A percentile compares a stretch with the other conserved stretches of the same genome.
phyloP scores from a whole-genome alignment of 1,140 invertebrate species.

The Drosophila azteca region DNA sequence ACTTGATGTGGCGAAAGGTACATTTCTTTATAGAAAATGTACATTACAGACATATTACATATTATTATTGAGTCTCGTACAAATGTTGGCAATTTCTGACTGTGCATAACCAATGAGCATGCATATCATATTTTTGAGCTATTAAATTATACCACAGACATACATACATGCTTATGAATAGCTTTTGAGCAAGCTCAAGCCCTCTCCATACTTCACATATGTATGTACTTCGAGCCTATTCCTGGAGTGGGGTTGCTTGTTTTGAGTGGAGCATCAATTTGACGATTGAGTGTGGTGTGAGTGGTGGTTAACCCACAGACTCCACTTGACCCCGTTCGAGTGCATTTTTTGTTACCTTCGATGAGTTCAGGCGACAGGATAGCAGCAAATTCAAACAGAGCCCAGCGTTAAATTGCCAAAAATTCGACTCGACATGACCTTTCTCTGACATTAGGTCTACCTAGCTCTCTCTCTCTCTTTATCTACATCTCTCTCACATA shows the following conservation, averaged over 20 bases:
- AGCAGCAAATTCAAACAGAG: conserved; percentile 42
- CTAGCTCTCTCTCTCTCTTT: background rate
- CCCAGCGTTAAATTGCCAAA: conserved; percentile 25
- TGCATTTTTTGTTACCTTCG: conserved; percentile 62
- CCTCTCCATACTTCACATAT: too few species aligned
- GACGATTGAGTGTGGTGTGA: background rate
- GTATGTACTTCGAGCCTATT: background rate
- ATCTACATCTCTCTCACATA: background rate
- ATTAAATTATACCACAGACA: too few species aligned
- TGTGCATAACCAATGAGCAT: too few species aligned
- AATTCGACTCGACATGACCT: conserved; percentile 8
- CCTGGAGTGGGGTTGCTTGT: background rate
- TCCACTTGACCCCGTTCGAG: conserved; percentile 27
- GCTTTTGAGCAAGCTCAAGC: too few species aligned
- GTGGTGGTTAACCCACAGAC: background rate
- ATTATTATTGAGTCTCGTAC: too few species aligned
- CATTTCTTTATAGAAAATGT: too few species aligned
- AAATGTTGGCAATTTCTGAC: too few species aligned
- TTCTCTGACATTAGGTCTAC: too few species aligned
- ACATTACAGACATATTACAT: too few species aligned
- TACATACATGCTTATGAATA: too few species aligned
- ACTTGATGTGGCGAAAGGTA: too few species aligned
- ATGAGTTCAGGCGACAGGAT: conserved; percentile 54
- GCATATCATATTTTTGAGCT: too few species aligned
- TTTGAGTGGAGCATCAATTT: background rate